phyloP scores from a whole-genome alignment of 2,113 vertebrate genomes.

The Heptranchias perlo region DNA sequence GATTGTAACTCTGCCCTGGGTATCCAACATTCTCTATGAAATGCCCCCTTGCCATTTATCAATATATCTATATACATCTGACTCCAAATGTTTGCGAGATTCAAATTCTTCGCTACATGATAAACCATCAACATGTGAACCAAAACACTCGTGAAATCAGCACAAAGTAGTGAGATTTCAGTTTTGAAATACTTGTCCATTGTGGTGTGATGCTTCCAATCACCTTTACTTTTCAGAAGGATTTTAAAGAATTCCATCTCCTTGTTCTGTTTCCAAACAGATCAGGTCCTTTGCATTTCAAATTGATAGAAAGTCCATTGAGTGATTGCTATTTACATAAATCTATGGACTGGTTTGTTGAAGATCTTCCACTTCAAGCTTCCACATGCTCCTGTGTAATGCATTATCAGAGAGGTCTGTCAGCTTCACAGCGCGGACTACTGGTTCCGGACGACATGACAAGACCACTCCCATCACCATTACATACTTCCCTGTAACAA shows the following conservation, averaged over 20 bases:
- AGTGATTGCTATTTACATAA: too few relatives aligned
- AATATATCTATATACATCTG: background rate
- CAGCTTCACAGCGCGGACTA: constrained; percentile 83
- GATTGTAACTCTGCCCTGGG: background rate
- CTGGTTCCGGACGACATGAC: constrained; percentile 69
- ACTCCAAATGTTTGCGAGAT: background rate
- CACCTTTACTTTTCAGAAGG: background rate
- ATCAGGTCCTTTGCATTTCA: background rate
- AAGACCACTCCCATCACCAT: constrained; percentile 87
- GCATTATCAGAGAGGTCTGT: constrained; percentile 78
- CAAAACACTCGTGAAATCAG: too few relatives aligned
- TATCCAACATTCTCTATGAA: background rate
- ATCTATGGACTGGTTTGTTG: constrained; percentile 63
- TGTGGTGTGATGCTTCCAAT: background rate
- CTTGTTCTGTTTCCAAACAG: background rate
- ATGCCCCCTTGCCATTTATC: background rate
- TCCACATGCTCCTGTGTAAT: constrained; percentile 72
- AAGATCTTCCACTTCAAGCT: constrained; percentile 81
- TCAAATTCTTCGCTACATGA: background rate
- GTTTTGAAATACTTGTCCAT: background rate
- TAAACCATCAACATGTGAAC: background rate
- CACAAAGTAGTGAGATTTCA: too few relatives aligned
- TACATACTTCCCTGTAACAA: constrained; percentile 76
- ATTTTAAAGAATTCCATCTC: background rate
- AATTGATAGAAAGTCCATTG: background rate